These are phyloP conservation scores for Aphidius colemani DNA, from an alignment of 2,888 invertebrate species.

Conservation along the genomic window DNA sequence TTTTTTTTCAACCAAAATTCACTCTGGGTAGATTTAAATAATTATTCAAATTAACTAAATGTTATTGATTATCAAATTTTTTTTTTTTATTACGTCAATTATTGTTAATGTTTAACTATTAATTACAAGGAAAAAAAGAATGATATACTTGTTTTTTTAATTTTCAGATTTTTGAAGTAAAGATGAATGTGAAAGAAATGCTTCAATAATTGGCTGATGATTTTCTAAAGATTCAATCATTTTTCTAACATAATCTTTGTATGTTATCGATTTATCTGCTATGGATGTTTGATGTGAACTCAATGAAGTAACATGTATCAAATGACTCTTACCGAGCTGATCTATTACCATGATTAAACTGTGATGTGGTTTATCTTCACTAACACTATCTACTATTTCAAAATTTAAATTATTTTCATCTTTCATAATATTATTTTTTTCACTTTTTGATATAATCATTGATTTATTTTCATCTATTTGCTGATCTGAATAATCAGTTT, in stretches of 20 bases:
- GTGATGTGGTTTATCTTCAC: conserved; percentile 24
- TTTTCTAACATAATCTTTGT: conserved; percentile 37
- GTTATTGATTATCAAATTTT: background rate
- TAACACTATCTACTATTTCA: too few relatives aligned
- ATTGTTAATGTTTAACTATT: too few relatives aligned
- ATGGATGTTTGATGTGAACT: background rate
- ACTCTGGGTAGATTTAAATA: conserved; percentile 14
- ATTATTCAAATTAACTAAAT: conserved; percentile 2
- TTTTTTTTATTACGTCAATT: background rate
- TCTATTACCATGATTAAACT: conserved; percentile 47
- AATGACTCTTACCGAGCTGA: conserved; percentile 44
- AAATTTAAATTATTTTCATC: background rate
- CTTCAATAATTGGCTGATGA: conserved; percentile 42
- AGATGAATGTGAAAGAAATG: conserved; percentile 31
- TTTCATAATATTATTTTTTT: conserved; percentile 3
- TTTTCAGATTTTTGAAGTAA: background rate
- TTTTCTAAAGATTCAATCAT: conserved; percentile 41
- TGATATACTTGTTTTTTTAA: background rate
- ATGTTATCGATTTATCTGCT: conserved; percentile 9
- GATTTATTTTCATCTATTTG: too few relatives aligned
- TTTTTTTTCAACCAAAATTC: conserved; percentile 22
- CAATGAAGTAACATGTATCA: conserved; percentile 45
- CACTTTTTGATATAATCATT: too few relatives aligned
- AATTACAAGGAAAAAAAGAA: background rate
- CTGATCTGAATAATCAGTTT: too few relatives aligned